Evolutionary conservation across 2,888 invertebrate species (phyloP), one percentile per base, ranked within the genome.

Genomic region (Tetragonisca angustula): DNA sequence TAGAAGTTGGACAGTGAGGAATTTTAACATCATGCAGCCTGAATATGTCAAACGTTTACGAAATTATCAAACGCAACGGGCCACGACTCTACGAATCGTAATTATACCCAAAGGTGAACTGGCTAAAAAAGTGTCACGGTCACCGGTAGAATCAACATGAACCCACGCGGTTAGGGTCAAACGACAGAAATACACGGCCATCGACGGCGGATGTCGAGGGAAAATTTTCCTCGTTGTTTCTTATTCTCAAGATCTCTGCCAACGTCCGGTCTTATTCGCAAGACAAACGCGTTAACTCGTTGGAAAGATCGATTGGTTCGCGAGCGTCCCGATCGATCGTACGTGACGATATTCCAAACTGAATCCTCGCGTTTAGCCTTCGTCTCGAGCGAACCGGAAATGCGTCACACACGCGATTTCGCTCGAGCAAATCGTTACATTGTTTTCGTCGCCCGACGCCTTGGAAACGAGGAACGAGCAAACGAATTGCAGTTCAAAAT

Each of bases 311-410:
- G 65, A 77, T 75, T 61, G 43, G 69, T 71, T 85, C 24, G 72
- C 81, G 79, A 79, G 79, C 82, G 80, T 88, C 72, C 77, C 81
- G 52, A 86, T 84, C 70, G 67, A 78, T 78, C 49, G 84, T 89
- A 89, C 90, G 90, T 90, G 90, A 89, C 74, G 83, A 79, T 84
- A 84, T 90, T 90, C 62, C 69, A 87, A 88, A 90, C 88, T 83
- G 71, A 78, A 76, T 84, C 65, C 68, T 79, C 76, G 71, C 67
- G 83, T 81, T 74, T 67, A 71, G 85, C 75, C 81, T 88, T 83
- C 84, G 17, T 52, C n/a, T 68, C 52, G 67, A 50, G 50, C 15
- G 17, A 17, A 43, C 43, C 86, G 87, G 82, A 84, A 81, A 64
- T 76, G 69, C 79, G 74, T 82, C 76, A 76, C 70, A 65, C 81